Conservation (phyloP, 1,140 invertebrate genomes). For the Nasonia vitripennis region DNA sequence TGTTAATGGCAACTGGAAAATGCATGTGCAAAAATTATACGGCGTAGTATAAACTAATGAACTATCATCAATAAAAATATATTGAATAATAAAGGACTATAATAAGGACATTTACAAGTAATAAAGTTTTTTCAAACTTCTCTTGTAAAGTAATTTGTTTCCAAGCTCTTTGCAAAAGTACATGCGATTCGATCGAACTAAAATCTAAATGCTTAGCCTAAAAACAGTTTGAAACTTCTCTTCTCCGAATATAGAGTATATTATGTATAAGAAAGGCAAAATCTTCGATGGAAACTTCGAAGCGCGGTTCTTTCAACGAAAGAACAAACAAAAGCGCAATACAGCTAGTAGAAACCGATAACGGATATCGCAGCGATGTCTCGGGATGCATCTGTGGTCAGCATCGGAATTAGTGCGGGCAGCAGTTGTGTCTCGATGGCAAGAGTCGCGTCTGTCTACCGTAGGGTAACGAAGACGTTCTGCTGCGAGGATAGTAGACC, state of each 20-base stretch:
- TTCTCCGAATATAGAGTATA: background rate
- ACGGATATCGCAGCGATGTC: background rate
- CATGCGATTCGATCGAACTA: background rate
- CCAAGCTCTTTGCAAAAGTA: background rate
- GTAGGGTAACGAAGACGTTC: background rate
- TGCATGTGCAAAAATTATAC: background rate
- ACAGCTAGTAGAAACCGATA: background rate
- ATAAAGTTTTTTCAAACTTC: background rate
- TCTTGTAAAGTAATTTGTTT: background rate
- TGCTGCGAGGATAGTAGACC: constrained; percentile 43
- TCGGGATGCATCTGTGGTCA: background rate
- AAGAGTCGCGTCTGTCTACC: background rate
- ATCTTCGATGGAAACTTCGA: background rate
- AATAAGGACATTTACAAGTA: background rate
- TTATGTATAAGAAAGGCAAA: background rate
- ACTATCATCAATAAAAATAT: background rate
- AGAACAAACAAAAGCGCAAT: background rate
- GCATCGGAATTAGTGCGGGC: background rate
- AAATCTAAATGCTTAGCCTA: background rate
- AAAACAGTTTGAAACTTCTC: background rate
- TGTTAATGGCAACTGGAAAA: background rate
- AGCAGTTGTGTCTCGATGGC: background rate
- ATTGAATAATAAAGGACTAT: background rate
- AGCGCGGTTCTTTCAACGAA: background rate
- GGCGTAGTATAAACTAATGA: background rate